Evolutionary conservation across 1,140 invertebrate genomes (phyloP).

Genomic region (Sitobion miscanthi): DNA sequence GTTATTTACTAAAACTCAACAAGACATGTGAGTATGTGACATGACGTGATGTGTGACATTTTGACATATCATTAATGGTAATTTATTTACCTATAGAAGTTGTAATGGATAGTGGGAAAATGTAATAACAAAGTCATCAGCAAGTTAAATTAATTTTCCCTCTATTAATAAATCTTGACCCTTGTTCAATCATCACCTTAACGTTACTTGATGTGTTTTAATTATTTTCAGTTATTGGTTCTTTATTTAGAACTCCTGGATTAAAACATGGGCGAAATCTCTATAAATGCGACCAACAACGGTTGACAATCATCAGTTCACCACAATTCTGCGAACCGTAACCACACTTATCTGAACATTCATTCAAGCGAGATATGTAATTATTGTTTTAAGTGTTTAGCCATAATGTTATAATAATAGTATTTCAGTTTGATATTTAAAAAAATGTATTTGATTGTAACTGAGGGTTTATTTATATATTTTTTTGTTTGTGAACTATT

Average conservation of each 20-base stretch:
- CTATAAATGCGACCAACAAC: background rate
- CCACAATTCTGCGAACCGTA: background rate
- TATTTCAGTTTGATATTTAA: background rate
- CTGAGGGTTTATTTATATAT: background rate
- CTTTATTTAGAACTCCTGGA: background rate
- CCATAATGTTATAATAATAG: background rate
- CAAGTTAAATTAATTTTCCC: conserved; percentile 13
- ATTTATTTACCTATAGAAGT: background rate
- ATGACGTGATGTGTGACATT: background rate
- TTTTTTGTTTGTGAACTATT: background rate
- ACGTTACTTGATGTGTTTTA: conserved; percentile 29
- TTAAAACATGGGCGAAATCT: background rate
- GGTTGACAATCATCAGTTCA: background rate
- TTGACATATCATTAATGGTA: conserved; percentile 34
- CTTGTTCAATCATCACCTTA: conserved; percentile 5
- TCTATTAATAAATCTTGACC: conserved; percentile 24
- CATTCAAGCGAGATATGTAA: background rate
- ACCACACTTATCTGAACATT: background rate
- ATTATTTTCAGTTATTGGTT: background rate
- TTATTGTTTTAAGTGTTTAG: background rate
- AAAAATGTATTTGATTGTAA: background rate
- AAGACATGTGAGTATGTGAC: no score
- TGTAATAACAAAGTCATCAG: background rate
- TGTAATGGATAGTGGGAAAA: conserved; percentile 43
- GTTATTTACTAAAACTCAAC: background rate